These are phyloP conservation scores for Neogale vison DNA, from an alignment of 2,113 vertebrate genomes.

Conservation along the genomic window DNA sequence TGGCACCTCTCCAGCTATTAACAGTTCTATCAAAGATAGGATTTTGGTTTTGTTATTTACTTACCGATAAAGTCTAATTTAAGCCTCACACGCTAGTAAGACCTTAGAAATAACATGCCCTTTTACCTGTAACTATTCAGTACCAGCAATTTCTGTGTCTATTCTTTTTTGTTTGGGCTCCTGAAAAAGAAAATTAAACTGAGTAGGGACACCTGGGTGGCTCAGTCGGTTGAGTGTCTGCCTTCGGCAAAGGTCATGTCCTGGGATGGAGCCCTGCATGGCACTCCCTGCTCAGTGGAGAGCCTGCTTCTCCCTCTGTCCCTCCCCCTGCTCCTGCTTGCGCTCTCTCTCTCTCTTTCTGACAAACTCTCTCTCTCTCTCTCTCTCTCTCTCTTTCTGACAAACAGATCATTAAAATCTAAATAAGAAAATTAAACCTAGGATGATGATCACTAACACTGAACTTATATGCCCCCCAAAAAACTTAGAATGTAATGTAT, in stretches of 20 bases:
- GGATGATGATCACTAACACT: neutral
- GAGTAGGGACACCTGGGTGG: neutral
- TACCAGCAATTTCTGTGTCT: neutral
- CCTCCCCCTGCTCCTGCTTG: neutral
- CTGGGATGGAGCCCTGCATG: too few species aligned
- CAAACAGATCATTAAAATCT: neutral
- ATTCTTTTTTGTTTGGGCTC: neutral
- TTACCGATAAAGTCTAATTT: constrained; percentile 29
- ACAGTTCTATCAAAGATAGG: constrained; percentile 19
- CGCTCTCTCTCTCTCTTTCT: neutral
- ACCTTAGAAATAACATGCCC: neutral
- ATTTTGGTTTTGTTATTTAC: constrained; percentile 41
- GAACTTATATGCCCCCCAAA: neutral
- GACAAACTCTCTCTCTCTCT: neutral
- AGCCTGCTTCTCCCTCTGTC: too few species aligned
- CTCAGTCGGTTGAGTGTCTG: neutral
- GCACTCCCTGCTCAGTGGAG: too few species aligned
- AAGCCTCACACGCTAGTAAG: neutral
- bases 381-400: neutral
- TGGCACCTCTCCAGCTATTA: constrained; percentile 1
- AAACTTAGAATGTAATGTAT: neutral
- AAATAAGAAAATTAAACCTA: neutral
- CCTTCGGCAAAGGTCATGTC: neutral
- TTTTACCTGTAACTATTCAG: neutral
- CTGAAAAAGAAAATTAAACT: neutral